These are phyloP conservation scores for Eurytoma adleriae DNA, from an alignment of 2,888 invertebrate genomes.

Conservation along the genomic window DNA sequence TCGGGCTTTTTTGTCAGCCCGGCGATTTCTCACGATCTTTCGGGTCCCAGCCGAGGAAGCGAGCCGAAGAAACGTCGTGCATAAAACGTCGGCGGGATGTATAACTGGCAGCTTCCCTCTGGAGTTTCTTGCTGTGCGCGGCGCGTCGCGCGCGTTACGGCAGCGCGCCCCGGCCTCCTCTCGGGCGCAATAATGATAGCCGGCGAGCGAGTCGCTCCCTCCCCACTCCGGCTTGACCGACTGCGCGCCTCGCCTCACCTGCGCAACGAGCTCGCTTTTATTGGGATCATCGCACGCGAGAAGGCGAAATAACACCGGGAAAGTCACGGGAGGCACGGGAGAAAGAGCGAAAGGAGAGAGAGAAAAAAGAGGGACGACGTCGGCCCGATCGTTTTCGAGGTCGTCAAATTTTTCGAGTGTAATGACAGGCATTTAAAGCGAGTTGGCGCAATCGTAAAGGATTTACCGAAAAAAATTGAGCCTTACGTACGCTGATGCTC, in stretches of 20 bases:
- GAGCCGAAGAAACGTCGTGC: conserved; percentile 40
- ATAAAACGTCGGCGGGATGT: conserved; percentile 41
- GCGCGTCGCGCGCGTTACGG: conserved; percentile 43
- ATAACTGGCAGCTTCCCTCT: conserved; percentile 7
- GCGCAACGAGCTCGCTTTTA: conserved; percentile 48
- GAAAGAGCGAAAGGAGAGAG: conserved; percentile 19
- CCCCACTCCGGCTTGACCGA: background rate
- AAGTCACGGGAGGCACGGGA: conserved; percentile 65
- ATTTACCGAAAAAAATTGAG: conserved; percentile 8
- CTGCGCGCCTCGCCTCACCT: background rate
- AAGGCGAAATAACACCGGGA: conserved; percentile 65
- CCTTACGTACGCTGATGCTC: too few relatives aligned
- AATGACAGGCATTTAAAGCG: conserved; percentile 19
- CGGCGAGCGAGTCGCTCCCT: background rate
- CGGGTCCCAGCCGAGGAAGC: conserved; percentile 37
- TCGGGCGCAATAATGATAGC: conserved; percentile 50
- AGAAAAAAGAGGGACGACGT: background rate
- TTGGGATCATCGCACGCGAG: conserved; percentile 54
- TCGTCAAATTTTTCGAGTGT: background rate
- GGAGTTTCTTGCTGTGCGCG: conserved; percentile 29
- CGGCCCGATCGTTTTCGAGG: conserved; percentile 11
- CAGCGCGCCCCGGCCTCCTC: conserved; percentile 25
- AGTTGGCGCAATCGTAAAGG: conserved; percentile 1
- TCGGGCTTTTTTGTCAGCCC: conserved; percentile 44
- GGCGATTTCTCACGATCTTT: conserved; percentile 59